A percentile compares a stretch with the other conserved stretches of the same genome.
Evolutionary conservation across 2,797 vertebrate species (phyloP).

Genomic region (Peromyscus melanophrys): DNA sequence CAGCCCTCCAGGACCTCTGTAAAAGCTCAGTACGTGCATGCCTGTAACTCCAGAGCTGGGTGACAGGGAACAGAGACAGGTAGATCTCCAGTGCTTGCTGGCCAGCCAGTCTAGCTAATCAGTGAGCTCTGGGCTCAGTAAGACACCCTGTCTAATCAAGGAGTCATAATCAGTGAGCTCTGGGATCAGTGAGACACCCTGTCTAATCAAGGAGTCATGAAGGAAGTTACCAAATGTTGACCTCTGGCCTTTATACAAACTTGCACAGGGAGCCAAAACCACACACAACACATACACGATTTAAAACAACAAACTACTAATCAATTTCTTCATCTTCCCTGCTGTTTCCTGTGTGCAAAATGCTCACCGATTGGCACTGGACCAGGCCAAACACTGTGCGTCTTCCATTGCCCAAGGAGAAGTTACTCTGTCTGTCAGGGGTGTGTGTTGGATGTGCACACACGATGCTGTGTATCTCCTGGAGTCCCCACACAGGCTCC

Average conservation of each 20-base stretch:
- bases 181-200: neutral
- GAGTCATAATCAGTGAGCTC: neutral
- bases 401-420: neutral
- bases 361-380: neutral
- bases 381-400: too few species aligned
- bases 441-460: rapidly evolving
- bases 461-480: neutral
- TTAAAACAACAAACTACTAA: neutral
- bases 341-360: neutral
- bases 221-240: neutral
- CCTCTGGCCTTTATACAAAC: neutral
- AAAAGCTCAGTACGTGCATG: neutral
- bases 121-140: neutral
- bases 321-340: neutral
- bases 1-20: neutral
- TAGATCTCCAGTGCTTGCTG: neutral
- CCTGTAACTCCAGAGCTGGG: neutral
- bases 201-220: neutral
- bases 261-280: neutral
- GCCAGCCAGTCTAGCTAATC: neutral
- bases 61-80: neutral
- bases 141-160: neutral
- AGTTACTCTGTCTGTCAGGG: too few species aligned
- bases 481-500: too few species aligned
- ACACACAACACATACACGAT: too few species aligned